Evolutionary conservation across 2,797 vertebrate species (phyloP), one percentile per base, ranked within the genome.

Genomic region (Dermochelys coriacea): DNA sequence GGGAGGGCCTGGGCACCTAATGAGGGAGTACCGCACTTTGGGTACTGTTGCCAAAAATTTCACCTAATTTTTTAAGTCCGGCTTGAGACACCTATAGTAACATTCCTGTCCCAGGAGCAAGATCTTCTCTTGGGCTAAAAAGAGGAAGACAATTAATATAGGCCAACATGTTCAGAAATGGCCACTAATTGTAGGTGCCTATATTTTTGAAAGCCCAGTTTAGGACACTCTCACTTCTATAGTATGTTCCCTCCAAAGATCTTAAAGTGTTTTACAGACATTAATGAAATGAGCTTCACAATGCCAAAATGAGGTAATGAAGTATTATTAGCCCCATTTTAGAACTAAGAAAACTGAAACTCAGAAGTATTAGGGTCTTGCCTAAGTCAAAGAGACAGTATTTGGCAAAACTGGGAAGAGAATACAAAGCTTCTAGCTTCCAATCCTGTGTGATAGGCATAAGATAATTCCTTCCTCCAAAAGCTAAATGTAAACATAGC

Each of bases 31-130:
- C 86, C 10, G 27, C 92, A 89, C 55, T 50, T 91, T 85, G 90
- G 95, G 64, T 71, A 23, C 88, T 89, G 79, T 85, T 97, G 97
- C 93, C 95, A 94, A 86, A 94, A 59, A 57, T 93, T 96, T 96
- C 27, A 0, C 94, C 95, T 96, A 95, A 95, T 96, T 95, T 95
- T 8, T 0, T 92, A 83, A 93, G 85, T 93, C 93, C 92, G 78
- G 80, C 87, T 75, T 91, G 88, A 87, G 84, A 80, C 86, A 89
- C 0, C 0, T 86, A 92, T 78, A 68, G 31, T 25, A 92, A 59
- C 82, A 68, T 96, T 97, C 93, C 85, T 51, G 8, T 80, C 52
- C 84, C 80, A 89, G 84, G 64, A 91, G 88, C 91, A 45, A 96
- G 61, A 3, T 89, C 81, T 85, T 93, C 61, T 51, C 45, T 80